Evolutionary conservation across 2,113 vertebrate genomes (phyloP).

Genomic region (Acrocephalus kingi): DNA sequence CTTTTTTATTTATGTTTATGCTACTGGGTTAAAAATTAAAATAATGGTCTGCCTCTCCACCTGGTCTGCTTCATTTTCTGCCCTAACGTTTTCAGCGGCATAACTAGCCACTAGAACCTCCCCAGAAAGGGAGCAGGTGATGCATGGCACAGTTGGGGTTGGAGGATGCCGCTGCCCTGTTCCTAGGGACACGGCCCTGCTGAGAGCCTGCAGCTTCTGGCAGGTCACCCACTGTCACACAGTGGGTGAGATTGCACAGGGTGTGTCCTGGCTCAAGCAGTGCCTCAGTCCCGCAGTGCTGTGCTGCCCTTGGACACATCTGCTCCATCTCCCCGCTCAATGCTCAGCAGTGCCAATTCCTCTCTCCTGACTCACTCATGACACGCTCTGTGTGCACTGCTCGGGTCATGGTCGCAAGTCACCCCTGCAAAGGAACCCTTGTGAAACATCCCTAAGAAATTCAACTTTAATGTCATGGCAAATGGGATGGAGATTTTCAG

Average conservation of each 20-base stretch:
- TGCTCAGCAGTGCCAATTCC: rapidly evolving
- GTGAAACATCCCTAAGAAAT: background rate
- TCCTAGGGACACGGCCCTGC: background rate
- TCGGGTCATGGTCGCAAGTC: background rate
- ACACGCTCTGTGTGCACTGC: background rate
- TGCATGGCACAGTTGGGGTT: background rate
- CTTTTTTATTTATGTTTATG: background rate
- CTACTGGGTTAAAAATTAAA: background rate
- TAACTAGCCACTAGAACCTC: background rate
- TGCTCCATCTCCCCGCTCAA: background rate
- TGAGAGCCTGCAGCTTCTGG: background rate
- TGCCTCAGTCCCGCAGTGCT: background rate
- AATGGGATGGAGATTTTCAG: background rate
- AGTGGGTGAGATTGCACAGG: background rate
- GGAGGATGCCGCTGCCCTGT: background rate
- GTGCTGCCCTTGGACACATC: rapidly evolving
- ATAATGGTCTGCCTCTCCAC: background rate
- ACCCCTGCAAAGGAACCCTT: background rate
- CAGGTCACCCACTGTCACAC: rapidly evolving
- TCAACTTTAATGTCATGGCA: rapidly evolving
- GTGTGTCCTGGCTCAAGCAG: background rate
- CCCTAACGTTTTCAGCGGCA: background rate
- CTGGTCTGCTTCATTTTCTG: background rate
- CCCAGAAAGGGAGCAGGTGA: background rate
- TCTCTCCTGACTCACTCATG: background rate